These are phyloP conservation scores for Coregonus suidteri DNA, from an alignment of 2,797 vertebrate species.

Conservation along the genomic window DNA sequence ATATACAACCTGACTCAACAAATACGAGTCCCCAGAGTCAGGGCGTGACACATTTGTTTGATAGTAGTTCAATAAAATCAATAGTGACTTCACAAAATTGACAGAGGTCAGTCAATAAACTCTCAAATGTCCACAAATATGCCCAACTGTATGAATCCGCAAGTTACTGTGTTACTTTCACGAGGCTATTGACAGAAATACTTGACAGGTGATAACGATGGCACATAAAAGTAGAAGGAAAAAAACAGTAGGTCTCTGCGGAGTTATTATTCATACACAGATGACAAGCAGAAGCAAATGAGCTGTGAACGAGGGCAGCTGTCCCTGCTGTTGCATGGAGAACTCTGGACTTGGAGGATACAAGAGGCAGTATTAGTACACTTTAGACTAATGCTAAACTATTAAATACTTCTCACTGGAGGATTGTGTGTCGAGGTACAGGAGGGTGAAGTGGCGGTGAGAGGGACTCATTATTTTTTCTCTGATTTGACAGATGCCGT, in stretches of 20 bases:
- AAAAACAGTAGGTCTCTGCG: constrained; percentile 8
- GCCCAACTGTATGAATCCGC: too few species aligned
- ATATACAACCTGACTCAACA: too few species aligned
- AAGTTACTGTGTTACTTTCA: too few species aligned
- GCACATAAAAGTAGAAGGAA: constrained; percentile 25
- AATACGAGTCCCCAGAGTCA: too few species aligned
- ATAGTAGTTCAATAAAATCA: too few species aligned
- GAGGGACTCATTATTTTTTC: background rate
- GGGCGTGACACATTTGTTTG: too few species aligned
- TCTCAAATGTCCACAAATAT: too few species aligned
- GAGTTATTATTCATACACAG: constrained; percentile 25
- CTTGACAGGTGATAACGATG: constrained; percentile 15
- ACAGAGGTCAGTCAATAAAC: too few species aligned
- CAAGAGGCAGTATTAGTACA: background rate
- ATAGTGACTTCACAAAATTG: too few species aligned
- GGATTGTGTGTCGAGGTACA: background rate
- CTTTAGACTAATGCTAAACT: background rate
- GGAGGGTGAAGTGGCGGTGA: background rate
- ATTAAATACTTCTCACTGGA: background rate
- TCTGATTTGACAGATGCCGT: background rate
- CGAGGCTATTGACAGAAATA: background rate
- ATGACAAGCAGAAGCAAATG: constrained; percentile 33
- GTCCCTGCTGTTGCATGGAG: constrained; percentile 13
- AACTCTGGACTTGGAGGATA: constrained; percentile 18
- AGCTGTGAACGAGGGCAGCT: constrained; percentile 27